Percentiles rank a stretch among this genome's conserved stretches.
Conservation (phyloP, 2,113 vertebrate genomes). For the Sclerurus mexicanus region DNA sequence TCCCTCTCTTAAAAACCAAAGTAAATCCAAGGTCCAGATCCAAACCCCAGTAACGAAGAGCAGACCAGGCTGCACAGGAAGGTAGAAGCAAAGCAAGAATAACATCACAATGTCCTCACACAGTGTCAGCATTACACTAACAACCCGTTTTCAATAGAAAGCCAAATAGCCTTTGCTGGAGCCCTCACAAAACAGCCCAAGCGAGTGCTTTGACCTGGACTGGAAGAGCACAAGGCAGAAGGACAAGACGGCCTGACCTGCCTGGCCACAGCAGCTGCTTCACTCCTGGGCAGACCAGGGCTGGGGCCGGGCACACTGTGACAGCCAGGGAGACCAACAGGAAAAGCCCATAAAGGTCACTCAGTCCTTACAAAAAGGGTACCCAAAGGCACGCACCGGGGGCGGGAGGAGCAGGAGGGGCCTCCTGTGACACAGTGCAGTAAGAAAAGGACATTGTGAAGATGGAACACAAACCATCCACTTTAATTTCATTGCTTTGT, state of each 20-base stretch:
- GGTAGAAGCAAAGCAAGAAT: not conserved
- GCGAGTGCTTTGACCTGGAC: not conserved
- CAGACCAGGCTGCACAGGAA: not conserved
- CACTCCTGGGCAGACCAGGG: not conserved
- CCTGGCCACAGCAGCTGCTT: fast-evolving
- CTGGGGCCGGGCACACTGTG: fast-evolving
- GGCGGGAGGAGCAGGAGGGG: not conserved
- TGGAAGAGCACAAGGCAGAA: fast-evolving
- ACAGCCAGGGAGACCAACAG: not conserved
- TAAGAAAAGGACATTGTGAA: not conserved
- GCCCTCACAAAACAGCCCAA: fast-evolving
- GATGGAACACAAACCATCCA: not conserved
- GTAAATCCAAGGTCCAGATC: not conserved
- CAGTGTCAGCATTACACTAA: not conserved
- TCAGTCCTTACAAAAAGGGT: not conserved
- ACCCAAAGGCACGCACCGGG: fast-evolving
- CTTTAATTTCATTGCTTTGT: not conserved
- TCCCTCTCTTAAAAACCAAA: not conserved
- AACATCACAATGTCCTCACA: not conserved
- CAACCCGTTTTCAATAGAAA: not conserved
- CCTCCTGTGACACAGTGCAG: not conserved
- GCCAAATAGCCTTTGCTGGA: not conserved
- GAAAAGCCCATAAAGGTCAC: not conserved
- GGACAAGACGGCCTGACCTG: not conserved
- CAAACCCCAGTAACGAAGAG: not conserved